phyloP scores from a whole-genome alignment of 1,140 invertebrate species.

The Diprion similis region DNA sequence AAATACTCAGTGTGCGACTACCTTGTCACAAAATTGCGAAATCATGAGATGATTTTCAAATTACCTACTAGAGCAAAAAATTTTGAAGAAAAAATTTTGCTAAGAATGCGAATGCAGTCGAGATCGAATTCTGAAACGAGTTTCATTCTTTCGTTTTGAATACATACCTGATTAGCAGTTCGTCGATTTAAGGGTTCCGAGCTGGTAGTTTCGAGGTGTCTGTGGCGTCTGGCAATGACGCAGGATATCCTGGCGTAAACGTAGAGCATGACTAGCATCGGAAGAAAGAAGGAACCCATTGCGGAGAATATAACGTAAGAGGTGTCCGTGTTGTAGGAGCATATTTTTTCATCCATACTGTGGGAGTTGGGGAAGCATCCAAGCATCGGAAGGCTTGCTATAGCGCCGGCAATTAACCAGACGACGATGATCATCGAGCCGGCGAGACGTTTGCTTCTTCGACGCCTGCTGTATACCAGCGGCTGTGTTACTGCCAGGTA shows the following conservation, averaged over 20 bases:
- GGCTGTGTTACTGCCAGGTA: constrained; percentile 89
- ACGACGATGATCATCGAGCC: constrained; percentile 82
- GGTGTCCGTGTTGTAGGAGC: constrained; percentile 80
- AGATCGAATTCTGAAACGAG: neutral
- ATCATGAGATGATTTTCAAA: too few relatives aligned
- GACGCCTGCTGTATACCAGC: constrained; percentile 78
- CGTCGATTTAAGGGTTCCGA: constrained; percentile 28
- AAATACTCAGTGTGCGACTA: too few relatives aligned
- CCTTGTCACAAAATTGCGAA: too few relatives aligned
- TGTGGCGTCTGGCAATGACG: constrained; percentile 75
- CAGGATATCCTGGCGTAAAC: constrained; percentile 89
- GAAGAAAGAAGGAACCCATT: constrained; percentile 92
- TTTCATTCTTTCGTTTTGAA: neutral
- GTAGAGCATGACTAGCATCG: constrained; percentile 90
- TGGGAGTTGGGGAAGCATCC: constrained; percentile 66
- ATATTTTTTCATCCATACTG: constrained; percentile 51
- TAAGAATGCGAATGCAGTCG: too few relatives aligned
- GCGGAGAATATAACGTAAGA: constrained; percentile 91
- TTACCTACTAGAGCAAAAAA: too few relatives aligned
- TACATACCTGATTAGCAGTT: constrained; percentile 27
- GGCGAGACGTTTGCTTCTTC: constrained; percentile 80
- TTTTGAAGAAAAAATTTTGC: too few relatives aligned
- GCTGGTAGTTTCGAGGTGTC: constrained; percentile 47
- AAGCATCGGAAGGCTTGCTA: constrained; percentile 84
- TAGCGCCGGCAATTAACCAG: constrained; percentile 81